A percentile compares a stretch with the other conserved stretches of the same genome.
Conservation (phyloP, 92 coral and sea anemone species). For the Paramuricea clavata region DNA sequence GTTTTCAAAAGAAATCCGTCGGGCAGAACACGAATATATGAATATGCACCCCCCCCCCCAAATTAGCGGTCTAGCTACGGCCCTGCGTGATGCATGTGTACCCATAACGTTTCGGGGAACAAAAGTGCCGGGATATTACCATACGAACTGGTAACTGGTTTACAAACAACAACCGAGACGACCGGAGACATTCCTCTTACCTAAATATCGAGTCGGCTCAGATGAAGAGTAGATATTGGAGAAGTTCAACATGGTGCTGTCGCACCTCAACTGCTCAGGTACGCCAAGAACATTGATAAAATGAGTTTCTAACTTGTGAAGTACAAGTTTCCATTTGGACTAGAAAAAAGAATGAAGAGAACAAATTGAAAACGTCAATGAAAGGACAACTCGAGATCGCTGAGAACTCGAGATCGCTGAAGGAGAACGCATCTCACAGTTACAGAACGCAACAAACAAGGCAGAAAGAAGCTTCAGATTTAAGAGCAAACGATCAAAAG, state of each 20-base stretch:
- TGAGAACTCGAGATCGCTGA: too few relatives aligned
- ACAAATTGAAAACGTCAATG: constrained; percentile 23
- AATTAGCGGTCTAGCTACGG: too few relatives aligned
- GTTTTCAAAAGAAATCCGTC: too few relatives aligned
- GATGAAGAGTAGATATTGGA: neutral
- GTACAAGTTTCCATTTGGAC: neutral
- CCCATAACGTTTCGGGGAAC: neutral
- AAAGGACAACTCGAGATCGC: neutral
- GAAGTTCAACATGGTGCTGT: neutral
- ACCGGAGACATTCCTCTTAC: constrained; percentile 1
- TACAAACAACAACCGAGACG: neutral
- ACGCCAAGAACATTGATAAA: neutral
- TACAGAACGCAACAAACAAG: neutral
- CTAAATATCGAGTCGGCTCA: neutral
- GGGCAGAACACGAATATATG: too few relatives aligned
- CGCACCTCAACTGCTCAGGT: neutral
- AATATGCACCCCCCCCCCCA: too few relatives aligned
- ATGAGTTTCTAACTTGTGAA: constrained; percentile 21
- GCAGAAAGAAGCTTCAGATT: neutral
- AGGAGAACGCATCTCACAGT: neutral
- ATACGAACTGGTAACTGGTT: constrained; percentile 2
- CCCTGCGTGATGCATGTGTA: too few relatives aligned
- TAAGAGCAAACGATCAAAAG: neutral
- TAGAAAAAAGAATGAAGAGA: neutral
- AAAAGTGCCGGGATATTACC: neutral